Conservation (phyloP, 1,140 invertebrate species). For the Eriocheir sinensis region DNA sequence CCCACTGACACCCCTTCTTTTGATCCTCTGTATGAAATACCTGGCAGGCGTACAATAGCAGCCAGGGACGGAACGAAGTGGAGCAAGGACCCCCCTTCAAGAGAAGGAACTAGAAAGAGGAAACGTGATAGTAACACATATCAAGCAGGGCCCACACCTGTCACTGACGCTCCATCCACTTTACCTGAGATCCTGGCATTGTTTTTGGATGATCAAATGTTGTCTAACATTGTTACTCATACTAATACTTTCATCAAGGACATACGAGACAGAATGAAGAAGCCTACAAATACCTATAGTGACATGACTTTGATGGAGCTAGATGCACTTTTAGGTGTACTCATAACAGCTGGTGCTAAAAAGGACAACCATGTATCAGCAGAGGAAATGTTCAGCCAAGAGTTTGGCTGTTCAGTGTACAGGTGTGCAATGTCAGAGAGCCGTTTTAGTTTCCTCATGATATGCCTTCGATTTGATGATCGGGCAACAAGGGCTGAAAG, state of each 20-base stretch:
- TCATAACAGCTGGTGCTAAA: background rate
- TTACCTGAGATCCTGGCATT: background rate
- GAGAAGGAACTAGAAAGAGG: background rate
- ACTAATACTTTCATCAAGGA: slow-evolving; percentile 36
- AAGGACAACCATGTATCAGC: slow-evolving; percentile 45
- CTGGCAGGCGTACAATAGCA: background rate
- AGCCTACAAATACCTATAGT: background rate
- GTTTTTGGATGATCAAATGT: slow-evolving; percentile 3
- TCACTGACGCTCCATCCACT: background rate
- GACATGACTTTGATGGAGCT: slow-evolving; percentile 33
- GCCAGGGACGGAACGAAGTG: slow-evolving; percentile 13
- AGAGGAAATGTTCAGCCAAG: background rate
- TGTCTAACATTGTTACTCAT: background rate
- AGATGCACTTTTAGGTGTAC: slow-evolving; percentile 5
- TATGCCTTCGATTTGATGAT: background rate
- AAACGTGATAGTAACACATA: background rate
- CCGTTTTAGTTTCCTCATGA: slow-evolving; percentile 36
- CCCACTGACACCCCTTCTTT: background rate
- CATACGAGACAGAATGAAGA: too few species aligned
- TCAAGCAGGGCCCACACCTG: background rate
- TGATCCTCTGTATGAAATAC: background rate
- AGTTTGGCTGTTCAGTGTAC: slow-evolving; percentile 17
- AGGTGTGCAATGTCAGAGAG: background rate
- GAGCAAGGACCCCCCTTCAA: slow-evolving; percentile 30
- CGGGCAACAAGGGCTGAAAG: background rate